Percentiles rank a stretch among this genome's conserved stretches.
phyloP scores from a whole-genome alignment of 2,888 invertebrate species.

The Opisthograptis luteolata region DNA sequence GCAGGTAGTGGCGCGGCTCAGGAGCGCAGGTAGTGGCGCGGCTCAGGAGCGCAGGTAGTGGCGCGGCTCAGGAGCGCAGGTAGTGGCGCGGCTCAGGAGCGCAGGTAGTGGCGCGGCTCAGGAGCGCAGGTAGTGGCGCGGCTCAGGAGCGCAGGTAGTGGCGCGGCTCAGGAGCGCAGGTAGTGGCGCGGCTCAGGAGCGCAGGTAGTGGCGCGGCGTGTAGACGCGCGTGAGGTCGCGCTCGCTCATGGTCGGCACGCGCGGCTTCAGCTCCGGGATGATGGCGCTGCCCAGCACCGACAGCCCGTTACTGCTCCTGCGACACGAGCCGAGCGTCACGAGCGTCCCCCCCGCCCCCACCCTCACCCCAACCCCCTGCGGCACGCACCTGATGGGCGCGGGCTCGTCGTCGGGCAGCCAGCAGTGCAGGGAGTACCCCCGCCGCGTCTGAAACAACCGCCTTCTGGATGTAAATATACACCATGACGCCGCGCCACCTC shows the following conservation, averaged over 20 bases:
- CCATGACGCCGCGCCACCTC: slow-evolving; percentile 15
- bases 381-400: slow-evolving; percentile 56
- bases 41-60: background rate
- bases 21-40: no score
- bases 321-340: background rate
- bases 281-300: slow-evolving; percentile 83
- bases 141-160: slow-evolving; percentile 46
- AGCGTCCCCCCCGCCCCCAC: no score
- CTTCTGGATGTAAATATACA: slow-evolving; percentile 66
- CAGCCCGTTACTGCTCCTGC: slow-evolving; percentile 67
- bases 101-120: background rate
- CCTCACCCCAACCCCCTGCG: no score
- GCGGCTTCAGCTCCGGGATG: slow-evolving; percentile 82
- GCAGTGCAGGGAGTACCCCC: slow-evolving; percentile 80
- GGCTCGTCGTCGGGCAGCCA: slow-evolving; percentile 69
- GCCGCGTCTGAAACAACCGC: slow-evolving; percentile 82
- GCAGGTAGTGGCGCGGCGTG: slow-evolving; percentile 55
- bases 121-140: slow-evolving; percentile 33
- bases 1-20: no score
- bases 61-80: background rate
- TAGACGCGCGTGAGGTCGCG: slow-evolving; percentile 77
- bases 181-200: slow-evolving; percentile 47
- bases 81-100: background rate
- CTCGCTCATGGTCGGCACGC: slow-evolving; percentile 84
- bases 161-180: slow-evolving; percentile 34